These are phyloP conservation scores for Rosalia funebris DNA, from an alignment of 2,888 invertebrate species.

Conservation along the genomic window DNA sequence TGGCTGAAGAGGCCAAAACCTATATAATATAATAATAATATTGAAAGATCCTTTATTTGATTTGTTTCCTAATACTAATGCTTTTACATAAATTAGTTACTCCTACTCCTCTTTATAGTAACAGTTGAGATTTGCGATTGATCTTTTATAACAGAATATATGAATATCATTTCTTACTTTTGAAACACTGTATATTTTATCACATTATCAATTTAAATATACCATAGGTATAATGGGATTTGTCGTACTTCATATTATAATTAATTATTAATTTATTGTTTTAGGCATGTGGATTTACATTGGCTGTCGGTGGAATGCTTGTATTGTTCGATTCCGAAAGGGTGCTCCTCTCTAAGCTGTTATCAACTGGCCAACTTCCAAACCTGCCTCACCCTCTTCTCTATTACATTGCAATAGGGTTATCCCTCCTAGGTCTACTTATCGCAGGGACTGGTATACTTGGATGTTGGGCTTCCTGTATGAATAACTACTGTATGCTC, in stretches of 20 bases:
- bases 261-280: slow-evolving; percentile 47
- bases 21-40: too few relatives aligned
- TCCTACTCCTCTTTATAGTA: too few relatives aligned
- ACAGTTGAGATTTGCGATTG: too few relatives aligned
- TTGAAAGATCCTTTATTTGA: too few relatives aligned
- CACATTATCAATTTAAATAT: too few relatives aligned
- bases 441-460: slow-evolving; percentile 76
- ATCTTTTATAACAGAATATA: neutral
- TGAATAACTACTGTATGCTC: slow-evolving; percentile 79
- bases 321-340: slow-evolving; percentile 77
- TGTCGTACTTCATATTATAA: neutral
- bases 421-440: slow-evolving; percentile 75
- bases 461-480: slow-evolving; percentile 85
- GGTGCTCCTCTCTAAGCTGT: slow-evolving; percentile 76
- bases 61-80: too few relatives aligned
- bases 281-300: slow-evolving; percentile 77
- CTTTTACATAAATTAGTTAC: too few relatives aligned
- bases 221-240: too few relatives aligned
- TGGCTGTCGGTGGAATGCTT: slow-evolving; percentile 78
- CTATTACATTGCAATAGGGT: slow-evolving; percentile 78
- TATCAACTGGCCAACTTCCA: slow-evolving; percentile 72
- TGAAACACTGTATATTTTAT: slow-evolving; percentile 2
- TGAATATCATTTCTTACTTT: neutral
- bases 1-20: too few relatives aligned
- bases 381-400: slow-evolving; percentile 77